Conservation (phyloP, 2,797 vertebrate genomes). For the Crocidura indochinensis region DNA sequence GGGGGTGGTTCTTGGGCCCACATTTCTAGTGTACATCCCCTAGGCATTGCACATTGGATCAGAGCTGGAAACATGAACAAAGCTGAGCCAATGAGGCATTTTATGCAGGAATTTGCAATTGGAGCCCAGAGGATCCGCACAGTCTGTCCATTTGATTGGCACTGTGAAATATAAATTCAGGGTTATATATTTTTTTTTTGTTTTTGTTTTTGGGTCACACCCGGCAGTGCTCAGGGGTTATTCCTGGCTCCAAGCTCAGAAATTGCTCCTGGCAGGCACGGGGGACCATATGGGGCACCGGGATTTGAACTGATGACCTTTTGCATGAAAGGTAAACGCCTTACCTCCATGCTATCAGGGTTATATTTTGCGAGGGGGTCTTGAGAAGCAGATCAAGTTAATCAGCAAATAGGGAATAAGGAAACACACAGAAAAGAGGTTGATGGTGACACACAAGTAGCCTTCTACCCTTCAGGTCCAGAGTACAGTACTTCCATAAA, state of each 20-base stretch:
- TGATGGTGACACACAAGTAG: neutral
- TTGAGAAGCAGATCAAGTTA: conserved; percentile 31
- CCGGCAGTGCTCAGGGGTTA: too few species aligned
- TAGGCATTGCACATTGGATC: conserved; percentile 26
- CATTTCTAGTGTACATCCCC: neutral
- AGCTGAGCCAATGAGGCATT: conserved; percentile 62
- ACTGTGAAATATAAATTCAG: conserved; percentile 24
- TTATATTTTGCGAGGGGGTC: neutral
- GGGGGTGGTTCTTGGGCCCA: neutral
- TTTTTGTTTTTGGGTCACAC: too few species aligned
- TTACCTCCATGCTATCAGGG: too few species aligned
- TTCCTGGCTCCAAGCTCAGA: too few species aligned
- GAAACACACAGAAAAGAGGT: neutral
- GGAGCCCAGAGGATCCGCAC: conserved; percentile 8
- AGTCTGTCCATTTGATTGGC: conserved; percentile 11
- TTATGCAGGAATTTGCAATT: conserved; percentile 61
- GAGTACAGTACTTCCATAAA: neutral
- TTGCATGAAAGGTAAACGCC: too few species aligned
- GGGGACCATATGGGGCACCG: too few species aligned
- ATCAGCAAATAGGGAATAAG: neutral
- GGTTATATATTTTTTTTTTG: too few species aligned
- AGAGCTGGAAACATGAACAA: conserved; percentile 42
- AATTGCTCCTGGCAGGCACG: too few species aligned
- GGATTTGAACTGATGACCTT: too few species aligned
- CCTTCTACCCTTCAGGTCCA: neutral